Evolutionary conservation across 2,797 vertebrate species (phyloP), one percentile per base, ranked within the genome.

Genomic region (Pelobates cultripes): DNA sequence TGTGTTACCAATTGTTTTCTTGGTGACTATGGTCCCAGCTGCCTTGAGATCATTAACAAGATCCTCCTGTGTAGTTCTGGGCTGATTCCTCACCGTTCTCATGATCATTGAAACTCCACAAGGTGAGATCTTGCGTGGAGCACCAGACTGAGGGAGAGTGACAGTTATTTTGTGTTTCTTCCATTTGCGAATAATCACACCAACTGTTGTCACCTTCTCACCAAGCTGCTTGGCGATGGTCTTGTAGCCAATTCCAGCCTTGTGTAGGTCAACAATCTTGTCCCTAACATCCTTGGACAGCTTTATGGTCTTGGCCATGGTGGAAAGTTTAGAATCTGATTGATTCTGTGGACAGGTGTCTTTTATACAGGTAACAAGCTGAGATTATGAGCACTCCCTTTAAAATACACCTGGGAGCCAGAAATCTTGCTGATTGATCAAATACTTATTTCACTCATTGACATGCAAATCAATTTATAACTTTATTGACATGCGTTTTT

Each of bases 51-150:
- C 64, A 67, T 67, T 17, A 13, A 67, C 64, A 67, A 67, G 64
- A 67, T 67, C 64, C 64, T 3, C 64, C n/a, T 8, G n/a, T 67
- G 64, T 67, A 28, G 64, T 67, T 1, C 4, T 3, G 64, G 17
- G 64, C n/a, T 67, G 17, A 67, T 67, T 67, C 64, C 64, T 67
- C 64, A 67, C 64, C 64, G 64, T 67, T 67, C 64, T 67, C 64
- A 67, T 67, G 64, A 67, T 28, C 64, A 67, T 40, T 67, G 64
- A 67, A 67, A 67, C 64, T 28, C 40, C 64, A 67, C 64, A n/a
- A 67, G 64, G 64, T 3, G 64, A 67, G 55, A 57, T 57, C 14
- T 57, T 57, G 55, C 55, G 3, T 14, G 13, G 13, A 57, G 1
- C 55, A 12, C 14, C 55, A 57, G 55, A 57, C 9, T 47, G 45